Evolutionary conservation across 2,113 vertebrate species (phyloP), one percentile per base, ranked within the genome.

Genomic region (Ornithorhynchus anatinus): DNA sequence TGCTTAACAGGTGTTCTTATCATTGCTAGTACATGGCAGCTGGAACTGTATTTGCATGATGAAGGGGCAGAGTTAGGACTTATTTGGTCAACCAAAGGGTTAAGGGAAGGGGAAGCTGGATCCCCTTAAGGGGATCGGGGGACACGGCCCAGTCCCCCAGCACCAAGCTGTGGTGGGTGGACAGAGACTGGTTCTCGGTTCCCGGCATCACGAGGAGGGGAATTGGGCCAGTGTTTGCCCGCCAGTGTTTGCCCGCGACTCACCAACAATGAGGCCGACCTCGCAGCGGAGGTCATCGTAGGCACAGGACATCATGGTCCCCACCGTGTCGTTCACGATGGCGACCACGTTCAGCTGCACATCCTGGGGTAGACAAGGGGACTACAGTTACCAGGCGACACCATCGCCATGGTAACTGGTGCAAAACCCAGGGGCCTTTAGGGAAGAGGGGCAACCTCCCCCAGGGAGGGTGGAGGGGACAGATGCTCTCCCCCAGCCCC

Each of bases 251-350:
- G 20, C 53, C 6, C 68, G 33, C 23, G 54, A 8, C 89, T 92
- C 47, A 95, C 94, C 94, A 3, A 95, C 89, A 0, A 95, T 95
- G 66, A 95, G 93, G 59, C 92, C 92, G 0, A 94, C 87, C 83
- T 95, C 90, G 22, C 94, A 95, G 8, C 25, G 75, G 48, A 85
- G 89, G 70, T 94, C 92, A 0, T 89, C 85, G 5, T 93, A 92
- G 78, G 90, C 92, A 66, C 92, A 94, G 63, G 94, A 88, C 91
- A 95, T 95, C 94, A 95, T 94, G 69, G 94, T 95, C 75, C 93
- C 94, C 75, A 95, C 94, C 0, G 92, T 95, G 86, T 95, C 94
- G 0, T 95, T 95, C 77, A 94, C 85, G 67, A 95, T 74, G 7
- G 94, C 92, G 79, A 93, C 86, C 47, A 94, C 92, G 7, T 91